Evolutionary conservation across 2,888 invertebrate genomes (phyloP).

Genomic region (Ormyrus labotus): DNA sequence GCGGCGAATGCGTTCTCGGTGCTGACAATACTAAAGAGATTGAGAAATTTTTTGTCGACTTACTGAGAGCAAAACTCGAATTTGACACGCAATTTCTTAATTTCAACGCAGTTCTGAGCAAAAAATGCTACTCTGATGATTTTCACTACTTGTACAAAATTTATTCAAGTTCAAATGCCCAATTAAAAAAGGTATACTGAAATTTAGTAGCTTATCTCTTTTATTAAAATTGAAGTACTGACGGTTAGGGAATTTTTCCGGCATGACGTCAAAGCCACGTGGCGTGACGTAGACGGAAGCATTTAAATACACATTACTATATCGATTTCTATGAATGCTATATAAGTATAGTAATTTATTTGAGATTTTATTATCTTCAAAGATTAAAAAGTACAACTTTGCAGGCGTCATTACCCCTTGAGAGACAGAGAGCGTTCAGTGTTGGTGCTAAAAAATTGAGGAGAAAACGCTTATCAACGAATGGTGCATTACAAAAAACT

Average conservation of each 20-base stretch:
- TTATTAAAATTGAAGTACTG: too few relatives aligned
- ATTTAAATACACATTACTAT: too few relatives aligned
- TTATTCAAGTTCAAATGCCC: conserved; percentile 52
- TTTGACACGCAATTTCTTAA: conserved; percentile 68
- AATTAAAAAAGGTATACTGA: too few relatives aligned
- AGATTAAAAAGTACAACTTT: not conserved
- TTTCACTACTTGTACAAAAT: conserved; percentile 63
- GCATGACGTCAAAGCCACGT: too few relatives aligned
- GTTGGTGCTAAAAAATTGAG: not conserved
- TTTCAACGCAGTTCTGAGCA: conserved; percentile 65
- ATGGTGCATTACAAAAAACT: not conserved
- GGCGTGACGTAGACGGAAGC: too few relatives aligned
- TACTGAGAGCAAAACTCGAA: conserved; percentile 68
- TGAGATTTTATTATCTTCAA: too few relatives aligned
- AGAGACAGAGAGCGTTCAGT: not conserved
- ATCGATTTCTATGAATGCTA: too few relatives aligned
- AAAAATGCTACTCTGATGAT: conserved; percentile 36
- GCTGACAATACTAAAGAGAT: too few relatives aligned
- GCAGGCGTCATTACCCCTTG: conserved; percentile 26
- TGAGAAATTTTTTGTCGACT: conserved; percentile 61
- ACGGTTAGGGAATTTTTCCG: too few relatives aligned
- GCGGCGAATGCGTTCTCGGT: too few relatives aligned
- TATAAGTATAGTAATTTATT: too few relatives aligned
- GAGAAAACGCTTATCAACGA: conserved; percentile 16
- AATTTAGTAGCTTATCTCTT: too few relatives aligned